These are phyloP conservation scores for Elephantulus edwardii DNA, from an alignment of 2,113 vertebrate species.

Conservation along the genomic window DNA sequence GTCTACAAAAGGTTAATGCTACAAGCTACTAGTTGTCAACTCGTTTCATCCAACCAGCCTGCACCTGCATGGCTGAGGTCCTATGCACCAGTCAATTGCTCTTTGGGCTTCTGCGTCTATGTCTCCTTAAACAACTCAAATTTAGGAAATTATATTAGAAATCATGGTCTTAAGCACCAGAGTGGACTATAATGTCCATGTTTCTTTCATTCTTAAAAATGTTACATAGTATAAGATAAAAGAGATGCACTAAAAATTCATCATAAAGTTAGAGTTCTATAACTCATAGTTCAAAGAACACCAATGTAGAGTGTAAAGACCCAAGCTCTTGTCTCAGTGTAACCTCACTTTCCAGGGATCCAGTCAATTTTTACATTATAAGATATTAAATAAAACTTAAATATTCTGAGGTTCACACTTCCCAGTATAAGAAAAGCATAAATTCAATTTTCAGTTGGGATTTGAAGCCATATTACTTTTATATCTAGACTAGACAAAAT, in stretches of 20 bases:
- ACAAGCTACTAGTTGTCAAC: slow-evolving; percentile 16
- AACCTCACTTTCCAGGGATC: neutral
- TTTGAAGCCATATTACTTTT: slow-evolving; percentile 30
- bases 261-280: neutral
- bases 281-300: neutral
- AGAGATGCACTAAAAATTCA: neutral
- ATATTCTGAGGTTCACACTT: neutral
- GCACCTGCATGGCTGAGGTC: neutral
- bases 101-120: neutral
- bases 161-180: neutral
- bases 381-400: neutral
- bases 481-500: neutral
- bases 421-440: neutral
- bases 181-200: neutral
- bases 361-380: neutral
- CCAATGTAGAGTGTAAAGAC: neutral
- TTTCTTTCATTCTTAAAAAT: slow-evolving; percentile 12
- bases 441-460: neutral
- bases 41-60: slow-evolving; percentile 35
- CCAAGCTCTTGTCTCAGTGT: neutral
- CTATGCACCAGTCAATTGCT: neutral
- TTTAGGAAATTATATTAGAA: neutral
- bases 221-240: neutral
- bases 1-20: slow-evolving; percentile 43
- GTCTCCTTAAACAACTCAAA: neutral